These are phyloP conservation scores for Enteromius mattozi DNA, from an alignment of 2,797 vertebrate genomes.

Conservation along the genomic window DNA sequence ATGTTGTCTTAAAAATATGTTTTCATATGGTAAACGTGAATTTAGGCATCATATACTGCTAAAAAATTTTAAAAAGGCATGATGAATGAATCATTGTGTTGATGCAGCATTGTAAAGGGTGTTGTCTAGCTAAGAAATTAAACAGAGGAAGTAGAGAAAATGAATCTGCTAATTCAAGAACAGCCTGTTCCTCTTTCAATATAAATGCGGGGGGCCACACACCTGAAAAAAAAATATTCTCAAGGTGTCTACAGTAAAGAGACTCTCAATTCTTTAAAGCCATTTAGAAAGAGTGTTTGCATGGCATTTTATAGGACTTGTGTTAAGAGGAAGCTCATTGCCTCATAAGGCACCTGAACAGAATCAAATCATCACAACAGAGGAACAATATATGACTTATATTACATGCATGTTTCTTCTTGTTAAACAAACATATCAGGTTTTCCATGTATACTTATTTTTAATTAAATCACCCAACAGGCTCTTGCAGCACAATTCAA, in stretches of 20 bases:
- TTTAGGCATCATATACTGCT: neutral
- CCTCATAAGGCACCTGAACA: neutral
- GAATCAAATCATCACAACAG: neutral
- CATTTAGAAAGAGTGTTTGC: neutral
- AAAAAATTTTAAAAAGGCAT: neutral
- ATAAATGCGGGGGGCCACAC: neutral
- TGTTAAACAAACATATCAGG: slow-evolving; percentile 5
- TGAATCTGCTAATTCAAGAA: neutral
- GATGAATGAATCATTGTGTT: slow-evolving; percentile 18
- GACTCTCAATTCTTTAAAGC: neutral
- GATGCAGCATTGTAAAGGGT: neutral
- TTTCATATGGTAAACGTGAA: neutral
- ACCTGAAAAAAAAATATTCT: neutral
- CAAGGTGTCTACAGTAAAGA: neutral
- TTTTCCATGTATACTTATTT: neutral
- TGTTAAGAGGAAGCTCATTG: neutral
- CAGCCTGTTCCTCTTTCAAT: slow-evolving; percentile 18
- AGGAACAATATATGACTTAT: neutral
- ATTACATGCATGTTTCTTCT: slow-evolving; percentile 1
- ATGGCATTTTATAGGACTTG: neutral
- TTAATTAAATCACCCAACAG: neutral
- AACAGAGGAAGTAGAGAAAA: slow-evolving; percentile 20
- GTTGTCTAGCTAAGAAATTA: slow-evolving; percentile 18
- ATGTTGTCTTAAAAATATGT: neutral
- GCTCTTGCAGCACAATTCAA: neutral